phyloP scores from a whole-genome alignment of 1,140 invertebrate genomes.

The Drosophila sproati region DNA sequence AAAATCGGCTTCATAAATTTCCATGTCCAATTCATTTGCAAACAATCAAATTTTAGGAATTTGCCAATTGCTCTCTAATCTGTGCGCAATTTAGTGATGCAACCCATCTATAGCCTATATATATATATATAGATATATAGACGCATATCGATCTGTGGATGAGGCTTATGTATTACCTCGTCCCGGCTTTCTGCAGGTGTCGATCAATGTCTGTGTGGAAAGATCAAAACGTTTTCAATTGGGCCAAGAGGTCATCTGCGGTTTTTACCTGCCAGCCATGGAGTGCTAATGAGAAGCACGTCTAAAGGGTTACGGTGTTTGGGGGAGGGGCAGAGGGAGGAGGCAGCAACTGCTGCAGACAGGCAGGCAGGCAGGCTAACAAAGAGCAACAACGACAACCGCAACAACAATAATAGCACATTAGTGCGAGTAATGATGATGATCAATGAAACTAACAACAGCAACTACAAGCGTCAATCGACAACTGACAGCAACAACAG shows the following conservation, averaged over 20 bases:
- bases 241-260: conserved; percentile 43
- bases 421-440: conserved; percentile 68
- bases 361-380: background rate
- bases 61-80: no score
- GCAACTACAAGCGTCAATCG: conserved; percentile 21
- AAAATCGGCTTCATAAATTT: no score
- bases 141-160: background rate
- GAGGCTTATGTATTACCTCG: background rate
- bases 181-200: conserved; percentile 6
- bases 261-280: conserved; percentile 16
- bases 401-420: conserved; percentile 20
- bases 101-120: no score
- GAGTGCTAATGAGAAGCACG: background rate
- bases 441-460: conserved; percentile 72
- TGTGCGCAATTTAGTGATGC: no score
- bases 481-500: conserved; percentile 36
- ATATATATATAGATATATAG: no score
- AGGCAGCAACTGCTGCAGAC: background rate
- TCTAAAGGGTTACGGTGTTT: background rate
- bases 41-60: no score
- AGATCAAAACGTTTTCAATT: conserved; percentile 38
- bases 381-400: conserved; percentile 4
- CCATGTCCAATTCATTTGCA: no score
- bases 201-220: conserved; percentile 10
- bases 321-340: background rate